These are phyloP conservation scores for Bombyx huttoni DNA, from an alignment of 2,888 invertebrate genomes.

Conservation along the genomic window DNA sequence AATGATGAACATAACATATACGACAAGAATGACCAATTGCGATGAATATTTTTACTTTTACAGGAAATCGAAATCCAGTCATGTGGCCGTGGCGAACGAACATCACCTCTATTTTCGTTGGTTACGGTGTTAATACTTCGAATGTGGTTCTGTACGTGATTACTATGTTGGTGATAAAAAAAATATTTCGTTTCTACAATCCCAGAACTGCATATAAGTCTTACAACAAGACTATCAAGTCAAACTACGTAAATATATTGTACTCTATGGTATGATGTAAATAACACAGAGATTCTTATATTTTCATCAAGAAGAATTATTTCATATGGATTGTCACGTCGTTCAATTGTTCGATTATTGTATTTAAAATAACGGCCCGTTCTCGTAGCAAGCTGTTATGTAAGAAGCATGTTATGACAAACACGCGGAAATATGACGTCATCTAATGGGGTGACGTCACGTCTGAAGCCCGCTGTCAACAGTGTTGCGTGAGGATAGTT, in stretches of 20 bases:
- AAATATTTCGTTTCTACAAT: conserved; percentile 11
- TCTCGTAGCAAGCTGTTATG: conserved; percentile 21
- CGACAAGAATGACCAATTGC: too few species aligned
- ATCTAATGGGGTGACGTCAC: conserved; percentile 6
- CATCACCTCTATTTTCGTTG: conserved; percentile 27
- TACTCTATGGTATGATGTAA: too few species aligned
- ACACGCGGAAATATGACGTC: conserved; percentile 7
- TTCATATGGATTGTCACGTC: conserved; percentile 14
- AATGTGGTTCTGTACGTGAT: conserved; percentile 47
- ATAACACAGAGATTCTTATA: not conserved
- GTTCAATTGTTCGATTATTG: conserved; percentile 31
- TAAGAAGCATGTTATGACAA: conserved; percentile 10
- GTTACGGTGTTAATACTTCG: conserved; percentile 28
- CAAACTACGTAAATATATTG: not conserved
- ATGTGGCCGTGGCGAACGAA: conserved; percentile 65
- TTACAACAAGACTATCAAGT: conserved; percentile 7
- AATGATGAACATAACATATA: too few species aligned
- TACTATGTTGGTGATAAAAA: conserved; percentile 18
- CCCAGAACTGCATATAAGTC: conserved; percentile 8
- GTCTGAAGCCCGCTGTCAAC: conserved; percentile 8
- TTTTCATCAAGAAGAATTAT: not conserved
- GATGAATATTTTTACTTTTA: not conserved
- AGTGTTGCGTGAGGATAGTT: conserved; percentile 38
- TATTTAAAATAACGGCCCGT: conserved; percentile 31
- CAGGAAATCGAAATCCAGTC: conserved; percentile 78